Percentiles rank a stretch among this genome's conserved stretches.
Evolutionary conservation across 2,797 vertebrate genomes (phyloP).

Genomic region (Parotocinclus haroldoi): DNA sequence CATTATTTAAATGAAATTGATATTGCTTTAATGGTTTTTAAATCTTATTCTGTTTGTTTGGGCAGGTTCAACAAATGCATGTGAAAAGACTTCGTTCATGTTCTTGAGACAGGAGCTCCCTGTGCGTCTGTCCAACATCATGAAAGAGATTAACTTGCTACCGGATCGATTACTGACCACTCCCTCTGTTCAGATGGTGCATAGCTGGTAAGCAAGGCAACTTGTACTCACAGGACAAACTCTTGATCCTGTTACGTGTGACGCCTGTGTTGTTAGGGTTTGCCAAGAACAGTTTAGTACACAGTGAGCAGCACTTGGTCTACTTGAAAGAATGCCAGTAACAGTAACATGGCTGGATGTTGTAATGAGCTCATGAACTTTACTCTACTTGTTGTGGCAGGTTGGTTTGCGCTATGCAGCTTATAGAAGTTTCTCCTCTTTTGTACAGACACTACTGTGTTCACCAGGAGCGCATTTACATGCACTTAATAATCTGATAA

Average conservation of each 20-base stretch:
- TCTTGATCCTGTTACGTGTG: background rate
- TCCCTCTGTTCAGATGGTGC: constrained; percentile 85
- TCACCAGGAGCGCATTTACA: too few species aligned
- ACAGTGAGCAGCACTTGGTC: background rate
- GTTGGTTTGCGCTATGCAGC: background rate
- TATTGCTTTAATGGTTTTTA: too few species aligned
- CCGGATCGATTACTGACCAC: constrained; percentile 86
- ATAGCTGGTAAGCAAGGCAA: constrained; percentile 80
- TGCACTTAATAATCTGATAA: too few species aligned
- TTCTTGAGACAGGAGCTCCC: too few species aligned
- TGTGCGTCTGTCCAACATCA: too few species aligned
- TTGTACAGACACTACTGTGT: too few species aligned
- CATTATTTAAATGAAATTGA: too few species aligned
- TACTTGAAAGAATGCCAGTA: constrained; percentile 26
- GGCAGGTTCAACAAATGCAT: too few species aligned
- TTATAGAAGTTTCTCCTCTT: too few species aligned
- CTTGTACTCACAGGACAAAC: background rate
- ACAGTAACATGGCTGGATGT: background rate
- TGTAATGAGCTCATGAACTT: background rate
- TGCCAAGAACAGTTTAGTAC: background rate
- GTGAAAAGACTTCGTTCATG: too few species aligned
- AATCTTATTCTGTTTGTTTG: too few species aligned
- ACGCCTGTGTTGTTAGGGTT: background rate
- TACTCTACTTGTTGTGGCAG: background rate
- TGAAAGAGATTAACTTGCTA: too few species aligned